Evolutionary conservation across 30 jellyfish, hydroid and myxozoan species (phyloP).

Genomic region (Hydractinia symbiolongicarpus): DNA sequence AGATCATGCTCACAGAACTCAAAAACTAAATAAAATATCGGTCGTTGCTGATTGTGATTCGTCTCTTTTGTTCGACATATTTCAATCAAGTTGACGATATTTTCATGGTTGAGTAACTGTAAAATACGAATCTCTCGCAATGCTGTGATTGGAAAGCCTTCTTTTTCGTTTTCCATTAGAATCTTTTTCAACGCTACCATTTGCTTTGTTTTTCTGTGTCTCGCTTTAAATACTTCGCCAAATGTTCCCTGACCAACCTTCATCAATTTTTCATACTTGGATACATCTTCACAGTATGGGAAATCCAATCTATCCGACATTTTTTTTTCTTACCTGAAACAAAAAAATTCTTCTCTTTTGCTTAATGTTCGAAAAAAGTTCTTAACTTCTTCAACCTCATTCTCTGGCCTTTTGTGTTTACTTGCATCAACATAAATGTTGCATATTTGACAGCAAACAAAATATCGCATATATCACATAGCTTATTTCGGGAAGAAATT

Average conservation of each 20-base stretch:
- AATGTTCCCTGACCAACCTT: conserved; percentile 99
- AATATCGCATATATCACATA: too few relatives aligned
- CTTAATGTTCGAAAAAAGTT: too few relatives aligned
- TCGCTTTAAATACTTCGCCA: conserved; percentile 99
- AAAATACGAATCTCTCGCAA: conserved; percentile 95
- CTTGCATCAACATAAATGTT: too few relatives aligned
- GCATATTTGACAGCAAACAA: too few relatives aligned
- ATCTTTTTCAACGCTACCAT: conserved; percentile 93
- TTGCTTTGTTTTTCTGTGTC: conserved; percentile 82
- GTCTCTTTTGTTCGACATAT: conserved; percentile 96
- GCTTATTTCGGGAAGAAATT: too few relatives aligned
- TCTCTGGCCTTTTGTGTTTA: too few relatives aligned
- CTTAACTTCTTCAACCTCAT: too few relatives aligned
- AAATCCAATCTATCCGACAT: conserved; percentile 18
- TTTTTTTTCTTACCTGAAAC: background rate
- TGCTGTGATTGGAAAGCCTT: conserved; percentile 99
- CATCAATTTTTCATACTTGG: conserved; percentile 83
- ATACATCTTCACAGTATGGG: conserved; percentile 92
- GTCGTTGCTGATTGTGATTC: conserved; percentile 76
- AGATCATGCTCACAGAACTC: conserved; percentile 99
- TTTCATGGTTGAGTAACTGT: conserved; percentile 80
- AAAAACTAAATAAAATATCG: conserved; percentile 86
- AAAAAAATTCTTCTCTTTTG: background rate
- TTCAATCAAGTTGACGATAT: conserved; percentile 87
- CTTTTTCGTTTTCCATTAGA: conserved; percentile 92